These are phyloP conservation scores for Nannoperca obscura DNA, from an alignment of 2,797 vertebrate species.

Conservation along the genomic window DNA sequence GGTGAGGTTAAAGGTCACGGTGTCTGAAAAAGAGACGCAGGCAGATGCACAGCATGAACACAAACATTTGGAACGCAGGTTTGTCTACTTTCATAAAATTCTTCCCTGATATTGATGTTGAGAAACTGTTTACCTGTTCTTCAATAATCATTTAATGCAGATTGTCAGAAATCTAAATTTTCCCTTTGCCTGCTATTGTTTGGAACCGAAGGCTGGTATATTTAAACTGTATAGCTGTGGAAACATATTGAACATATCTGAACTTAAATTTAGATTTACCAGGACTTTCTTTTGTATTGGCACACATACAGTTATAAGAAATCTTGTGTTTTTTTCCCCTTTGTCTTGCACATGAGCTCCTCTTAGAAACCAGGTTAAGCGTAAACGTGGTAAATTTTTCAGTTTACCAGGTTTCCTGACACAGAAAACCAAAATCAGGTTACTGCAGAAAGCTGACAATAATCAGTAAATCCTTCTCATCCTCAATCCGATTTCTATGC, in stretches of 20 bases:
- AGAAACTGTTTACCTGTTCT: not conserved
- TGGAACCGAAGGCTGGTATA: not conserved
- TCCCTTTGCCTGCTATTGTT: not conserved
- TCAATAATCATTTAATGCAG: no score
- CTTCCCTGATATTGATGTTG: not conserved
- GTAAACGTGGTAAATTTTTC: not conserved
- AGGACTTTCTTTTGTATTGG: not conserved
- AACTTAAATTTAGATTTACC: not conserved
- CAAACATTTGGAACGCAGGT: not conserved
- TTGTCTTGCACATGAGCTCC: not conserved
- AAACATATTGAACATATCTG: not conserved
- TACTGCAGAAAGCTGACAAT: not conserved
- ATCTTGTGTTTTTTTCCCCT: not conserved
- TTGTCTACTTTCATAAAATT: not conserved
- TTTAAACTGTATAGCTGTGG: not conserved
- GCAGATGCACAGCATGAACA: not conserved
- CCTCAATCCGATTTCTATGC: not conserved
- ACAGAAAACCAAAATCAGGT: not conserved
- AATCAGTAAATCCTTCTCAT: not conserved
- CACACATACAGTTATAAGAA: not conserved
- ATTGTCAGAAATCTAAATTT: not conserved
- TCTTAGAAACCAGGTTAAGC: not conserved
- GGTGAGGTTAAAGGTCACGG: constrained; percentile 45
- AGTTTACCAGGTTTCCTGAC: not conserved
- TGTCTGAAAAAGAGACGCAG: constrained; percentile 56